Conservation (phyloP, 2,888 invertebrate genomes). For the Pristionchus arcanus region DNA sequence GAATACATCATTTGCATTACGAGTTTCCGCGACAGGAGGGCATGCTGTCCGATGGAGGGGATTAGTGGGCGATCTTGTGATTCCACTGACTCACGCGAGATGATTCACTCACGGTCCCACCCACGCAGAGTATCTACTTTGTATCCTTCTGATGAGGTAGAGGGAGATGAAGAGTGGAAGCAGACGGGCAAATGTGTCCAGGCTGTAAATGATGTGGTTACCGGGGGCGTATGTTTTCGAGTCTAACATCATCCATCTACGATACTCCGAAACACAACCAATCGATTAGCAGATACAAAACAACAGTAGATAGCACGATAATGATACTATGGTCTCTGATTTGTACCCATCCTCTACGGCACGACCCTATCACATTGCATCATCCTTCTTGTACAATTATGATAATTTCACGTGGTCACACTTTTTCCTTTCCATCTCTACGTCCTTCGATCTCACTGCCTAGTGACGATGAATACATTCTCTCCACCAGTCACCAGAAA, state of each 20-base stretch:
- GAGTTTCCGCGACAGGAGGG: constrained; percentile 13
- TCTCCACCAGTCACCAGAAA: neutral
- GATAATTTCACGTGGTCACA: neutral
- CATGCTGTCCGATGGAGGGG: neutral
- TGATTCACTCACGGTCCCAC: neutral
- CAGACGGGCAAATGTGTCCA: no score
- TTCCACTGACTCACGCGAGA: neutral
- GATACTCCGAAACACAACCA: neutral
- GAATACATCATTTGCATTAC: neutral
- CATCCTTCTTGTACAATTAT: neutral
- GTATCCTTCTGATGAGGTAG: no score
- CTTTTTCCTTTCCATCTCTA: neutral
- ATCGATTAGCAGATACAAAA: neutral
- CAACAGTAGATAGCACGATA: neutral
- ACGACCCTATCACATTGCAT: neutral
- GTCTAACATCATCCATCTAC: neutral
- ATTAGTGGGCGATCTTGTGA: neutral
- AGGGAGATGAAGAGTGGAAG: no score
- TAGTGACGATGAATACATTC: neutral
- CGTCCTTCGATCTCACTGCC: constrained; percentile 11
- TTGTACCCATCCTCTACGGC: neutral
- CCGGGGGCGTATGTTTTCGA: no score
- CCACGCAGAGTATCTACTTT: neutral
- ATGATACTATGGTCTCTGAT: neutral
- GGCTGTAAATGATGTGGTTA: no score